Evolutionary conservation across 1,140 invertebrate genomes (phyloP).

Genomic region (Hydropsyche tenuis): DNA sequence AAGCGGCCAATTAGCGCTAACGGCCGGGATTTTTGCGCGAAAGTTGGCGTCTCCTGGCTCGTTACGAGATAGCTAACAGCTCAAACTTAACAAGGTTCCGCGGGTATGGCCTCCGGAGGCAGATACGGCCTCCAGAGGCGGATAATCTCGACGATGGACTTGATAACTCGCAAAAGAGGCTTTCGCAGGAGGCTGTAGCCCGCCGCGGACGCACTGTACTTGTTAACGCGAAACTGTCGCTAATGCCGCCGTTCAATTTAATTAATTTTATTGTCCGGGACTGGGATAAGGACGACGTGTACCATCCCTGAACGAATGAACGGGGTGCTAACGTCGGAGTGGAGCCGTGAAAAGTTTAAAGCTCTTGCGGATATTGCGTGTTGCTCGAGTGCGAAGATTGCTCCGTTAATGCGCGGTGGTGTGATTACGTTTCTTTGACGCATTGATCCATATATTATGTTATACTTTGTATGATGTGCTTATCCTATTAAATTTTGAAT

Average conservation of each 20-base stretch:
- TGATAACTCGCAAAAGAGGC: constrained; percentile 1
- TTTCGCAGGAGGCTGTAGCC: not conserved
- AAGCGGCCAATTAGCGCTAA: too few species aligned
- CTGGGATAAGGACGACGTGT: too few species aligned
- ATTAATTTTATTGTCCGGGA: not conserved
- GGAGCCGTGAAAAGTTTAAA: too few species aligned
- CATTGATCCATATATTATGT: too few species aligned
- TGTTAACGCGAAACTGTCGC: constrained; percentile 18
- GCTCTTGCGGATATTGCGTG: too few species aligned
- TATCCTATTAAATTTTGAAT: too few species aligned
- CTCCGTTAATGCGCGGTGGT: too few species aligned
- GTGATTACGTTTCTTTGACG: too few species aligned
- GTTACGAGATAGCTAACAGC: constrained; percentile 27
- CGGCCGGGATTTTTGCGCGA: not conserved
- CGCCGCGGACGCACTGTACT: not conserved
- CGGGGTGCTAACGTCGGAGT: too few species aligned
- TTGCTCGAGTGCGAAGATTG: too few species aligned
- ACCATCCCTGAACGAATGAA: too few species aligned
- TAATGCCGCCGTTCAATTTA: constrained; percentile 10
- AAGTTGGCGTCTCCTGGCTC: not conserved
- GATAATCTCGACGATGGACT: constrained; percentile 28
- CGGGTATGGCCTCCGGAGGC: not conserved
- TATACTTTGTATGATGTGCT: too few species aligned
- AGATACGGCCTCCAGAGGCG: not conserved
- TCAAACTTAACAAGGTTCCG: constrained; percentile 29